Base-by-base conservation (phyloP, 2,113 vertebrate species). In the Grammomys surdaster region DNA sequence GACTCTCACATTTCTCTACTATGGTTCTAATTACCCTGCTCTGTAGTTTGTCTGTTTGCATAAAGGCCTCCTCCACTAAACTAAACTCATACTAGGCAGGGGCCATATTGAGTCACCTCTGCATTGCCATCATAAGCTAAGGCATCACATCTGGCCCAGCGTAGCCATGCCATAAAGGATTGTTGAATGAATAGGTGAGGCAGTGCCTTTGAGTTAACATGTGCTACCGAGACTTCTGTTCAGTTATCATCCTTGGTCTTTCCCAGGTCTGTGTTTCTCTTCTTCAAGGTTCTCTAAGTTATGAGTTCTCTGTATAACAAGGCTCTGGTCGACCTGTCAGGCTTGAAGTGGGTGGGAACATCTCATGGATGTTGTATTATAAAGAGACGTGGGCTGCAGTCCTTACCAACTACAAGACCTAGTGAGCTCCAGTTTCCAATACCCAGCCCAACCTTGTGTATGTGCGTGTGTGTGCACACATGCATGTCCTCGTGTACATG, bases 1-100 rank as follows among this genome's bases (percentile, higher is more conserved):
- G 63, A 43, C 26, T 84, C 48, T 78, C 69, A 3, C 22, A 10
- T 70, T 60, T 7, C 70, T 73, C 33, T 69, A 28, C 19, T n/a
- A 13, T 9, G 51, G 58, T 16, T 60, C 73, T 88, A 72, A 89
- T 90, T 88, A 40, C 8, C 48, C 85, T 76, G 26, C 17, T 7
- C 36, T 17, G 20, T 73, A 76, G 95, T 95, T 95, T 92, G 77
- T 92, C 81, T 96, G 72, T 97, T 93, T 95, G 73, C 46, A 28
- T 20, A 17, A 28, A 78, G 31, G 28, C 24, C 92, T 88, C 26
- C 26, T 75, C 22, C 7, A 24, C 11, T 60, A 56, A 88, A 43
- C 3, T 0, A 0, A 80, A 63, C 43, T 77, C 20, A 10, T 91
- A 31, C 4, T 36, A 89, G 92, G 73, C 22, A 60, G 93, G 54